These are phyloP conservation scores for Leucozona laternaria DNA, from an alignment of 2,888 invertebrate species.

Conservation along the genomic window DNA sequence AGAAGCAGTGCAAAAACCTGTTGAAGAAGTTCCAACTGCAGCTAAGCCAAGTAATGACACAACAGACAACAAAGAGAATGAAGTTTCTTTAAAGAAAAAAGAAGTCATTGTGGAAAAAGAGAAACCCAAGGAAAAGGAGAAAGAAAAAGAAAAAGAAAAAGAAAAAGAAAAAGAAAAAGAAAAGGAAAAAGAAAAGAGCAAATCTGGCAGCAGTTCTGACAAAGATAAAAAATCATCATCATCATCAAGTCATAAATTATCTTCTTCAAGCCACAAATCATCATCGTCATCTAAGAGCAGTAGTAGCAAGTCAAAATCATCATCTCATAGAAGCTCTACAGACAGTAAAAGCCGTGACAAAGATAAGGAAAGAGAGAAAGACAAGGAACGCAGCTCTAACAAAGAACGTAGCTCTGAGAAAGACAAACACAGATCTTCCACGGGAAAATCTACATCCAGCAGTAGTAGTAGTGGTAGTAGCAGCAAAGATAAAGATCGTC, in stretches of 20 bases:
- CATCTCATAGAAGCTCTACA: constrained; percentile 80
- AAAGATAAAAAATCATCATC: constrained; percentile 81
- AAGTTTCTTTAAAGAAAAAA: constrained; percentile 80
- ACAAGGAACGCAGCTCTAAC: constrained; percentile 80
- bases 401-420: constrained; percentile 80
- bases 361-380: constrained; percentile 65
- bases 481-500: constrained; percentile 84
- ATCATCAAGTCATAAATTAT: constrained; percentile 82
- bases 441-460: constrained; percentile 76
- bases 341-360: constrained; percentile 66
- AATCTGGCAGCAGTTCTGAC: constrained; percentile 81
- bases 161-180: constrained; percentile 76
- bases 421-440: constrained; percentile 81
- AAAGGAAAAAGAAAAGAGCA: constrained; percentile 78
- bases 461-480: constrained; percentile 82
- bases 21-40: constrained; percentile 6
- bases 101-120: constrained; percentile 79
- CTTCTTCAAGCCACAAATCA: constrained; percentile 83
- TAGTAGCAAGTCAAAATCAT: constrained; percentile 77
- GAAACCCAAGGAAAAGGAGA: constrained; percentile 76
- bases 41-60: constrained; percentile 14
- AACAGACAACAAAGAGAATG: constrained; percentile 71
- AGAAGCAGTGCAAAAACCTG: constrained; percentile 4
- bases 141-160: constrained; percentile 61
- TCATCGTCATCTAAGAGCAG: constrained; percentile 80